Conservation (phyloP, 1,140 invertebrate genomes). For the Glossosoma conforme region DNA sequence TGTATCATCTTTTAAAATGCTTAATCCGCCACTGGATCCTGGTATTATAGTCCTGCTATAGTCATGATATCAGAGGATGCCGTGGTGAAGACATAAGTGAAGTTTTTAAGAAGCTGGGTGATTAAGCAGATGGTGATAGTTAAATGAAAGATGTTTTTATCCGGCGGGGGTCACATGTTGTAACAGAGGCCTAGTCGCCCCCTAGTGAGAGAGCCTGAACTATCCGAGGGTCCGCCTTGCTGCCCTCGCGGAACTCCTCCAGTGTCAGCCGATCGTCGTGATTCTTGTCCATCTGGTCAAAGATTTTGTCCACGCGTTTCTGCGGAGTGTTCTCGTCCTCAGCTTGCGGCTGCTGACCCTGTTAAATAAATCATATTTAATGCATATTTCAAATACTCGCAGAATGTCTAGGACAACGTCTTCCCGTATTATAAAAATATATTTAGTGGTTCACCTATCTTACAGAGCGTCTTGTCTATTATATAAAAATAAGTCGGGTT, state of each 20-base stretch:
- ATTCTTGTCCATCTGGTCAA: constrained; percentile 98
- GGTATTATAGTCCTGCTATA: background rate
- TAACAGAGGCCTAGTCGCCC: constrained; percentile 63
- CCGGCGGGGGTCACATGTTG: background rate
- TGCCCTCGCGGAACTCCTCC: constrained; percentile 97
- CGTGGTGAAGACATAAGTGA: background rate
- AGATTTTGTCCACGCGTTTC: constrained; percentile 95
- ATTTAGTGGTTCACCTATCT: too few species aligned
- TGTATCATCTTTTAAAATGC: background rate
- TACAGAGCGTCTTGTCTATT: too few species aligned
- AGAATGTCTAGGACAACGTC: too few species aligned
- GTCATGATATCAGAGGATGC: background rate
- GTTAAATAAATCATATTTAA: too few species aligned
- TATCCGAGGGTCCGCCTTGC: constrained; percentile 96
- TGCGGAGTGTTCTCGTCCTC: constrained; percentile 95
- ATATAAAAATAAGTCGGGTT: too few species aligned
- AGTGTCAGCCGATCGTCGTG: constrained; percentile 95
- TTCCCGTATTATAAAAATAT: too few species aligned
- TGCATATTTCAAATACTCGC: too few species aligned
- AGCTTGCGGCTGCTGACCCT: constrained; percentile 84
- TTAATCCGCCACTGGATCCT: background rate
- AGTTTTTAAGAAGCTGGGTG: background rate
- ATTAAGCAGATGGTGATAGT: background rate
- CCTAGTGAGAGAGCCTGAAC: constrained; percentile 88
- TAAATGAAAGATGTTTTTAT: background rate